phyloP scores from a whole-genome alignment of 2,113 vertebrate species.

The Grus americana region DNA sequence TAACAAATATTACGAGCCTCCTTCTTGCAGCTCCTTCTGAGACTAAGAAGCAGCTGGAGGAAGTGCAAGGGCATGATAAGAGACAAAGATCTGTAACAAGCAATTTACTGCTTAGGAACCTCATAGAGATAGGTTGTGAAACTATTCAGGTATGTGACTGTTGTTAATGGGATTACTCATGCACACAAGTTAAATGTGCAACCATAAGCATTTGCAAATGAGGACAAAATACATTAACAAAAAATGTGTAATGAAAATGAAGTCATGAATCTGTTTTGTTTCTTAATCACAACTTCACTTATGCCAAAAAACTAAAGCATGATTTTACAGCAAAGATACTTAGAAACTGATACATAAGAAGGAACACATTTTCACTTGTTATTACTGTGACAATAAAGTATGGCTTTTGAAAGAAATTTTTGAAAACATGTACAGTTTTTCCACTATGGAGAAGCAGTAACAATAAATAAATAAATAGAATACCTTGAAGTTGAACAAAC shows the following conservation, averaged over 20 bases:
- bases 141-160: neutral
- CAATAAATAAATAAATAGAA: neutral
- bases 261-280: neutral
- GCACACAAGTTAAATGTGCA: neutral
- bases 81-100: neutral
- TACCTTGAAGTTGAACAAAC: neutral
- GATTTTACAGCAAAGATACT: neutral
- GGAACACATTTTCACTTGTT: neutral
- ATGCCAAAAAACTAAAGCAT: neutral
- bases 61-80: neutral
- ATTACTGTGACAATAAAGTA: neutral
- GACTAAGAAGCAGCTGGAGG: neutral
- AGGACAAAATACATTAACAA: neutral
- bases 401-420: neutral
- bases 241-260: neutral
- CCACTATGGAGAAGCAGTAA: neutral
- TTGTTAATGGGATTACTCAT: neutral
- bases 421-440: neutral
- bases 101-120: neutral
- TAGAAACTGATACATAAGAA: neutral
- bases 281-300: neutral
- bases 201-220: neutral
- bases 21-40: neutral
- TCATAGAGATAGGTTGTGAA: neutral
- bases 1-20: neutral